Evolutionary conservation across 37 sponge, comb jelly and placozoan genomes (phyloP).

Genomic region (Haliclona indistincta): DNA sequence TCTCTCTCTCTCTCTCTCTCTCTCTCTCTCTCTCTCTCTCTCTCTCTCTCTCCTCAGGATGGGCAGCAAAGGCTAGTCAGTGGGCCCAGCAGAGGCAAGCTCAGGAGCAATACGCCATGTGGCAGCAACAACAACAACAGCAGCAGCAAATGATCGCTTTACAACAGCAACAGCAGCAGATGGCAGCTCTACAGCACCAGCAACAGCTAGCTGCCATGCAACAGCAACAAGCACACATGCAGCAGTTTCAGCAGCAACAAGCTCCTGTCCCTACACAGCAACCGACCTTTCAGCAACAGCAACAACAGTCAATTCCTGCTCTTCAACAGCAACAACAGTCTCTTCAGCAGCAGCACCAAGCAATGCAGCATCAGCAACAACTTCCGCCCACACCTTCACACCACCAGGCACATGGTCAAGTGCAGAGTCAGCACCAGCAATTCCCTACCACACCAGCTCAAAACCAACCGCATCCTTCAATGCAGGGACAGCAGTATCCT

Average conservation of each 20-base stretch:
- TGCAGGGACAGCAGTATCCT: neutral
- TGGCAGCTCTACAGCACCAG: constrained; percentile 2
- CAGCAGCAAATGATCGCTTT: constrained; percentile 22
- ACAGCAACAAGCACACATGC: neutral
- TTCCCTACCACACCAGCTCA: neutral
- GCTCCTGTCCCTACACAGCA: neutral
- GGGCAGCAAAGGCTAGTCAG: constrained; percentile 65
- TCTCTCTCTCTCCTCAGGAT: constrained; percentile 5
- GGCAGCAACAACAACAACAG: constrained; percentile 8
- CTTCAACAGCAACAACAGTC: constrained; percentile 6
- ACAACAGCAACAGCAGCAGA: constrained; percentile 22
- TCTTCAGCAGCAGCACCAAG: neutral
- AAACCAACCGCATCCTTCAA: neutral
- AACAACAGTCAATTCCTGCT: neutral
- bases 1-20: constrained; percentile 19
- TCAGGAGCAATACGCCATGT: constrained; percentile 19
- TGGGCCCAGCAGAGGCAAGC: constrained; percentile 64
- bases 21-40: constrained; percentile 17
- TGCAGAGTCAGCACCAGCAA: neutral
- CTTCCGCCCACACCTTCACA: neutral
- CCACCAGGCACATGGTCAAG: neutral
- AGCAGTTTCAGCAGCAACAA: constrained; percentile 10
- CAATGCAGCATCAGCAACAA: neutral
- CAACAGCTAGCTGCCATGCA: constrained; percentile 54
- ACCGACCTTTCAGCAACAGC: constrained; percentile 3